Evolutionary conservation across 2,888 invertebrate species (phyloP).

Genomic region (Tinea trinotella): DNA sequence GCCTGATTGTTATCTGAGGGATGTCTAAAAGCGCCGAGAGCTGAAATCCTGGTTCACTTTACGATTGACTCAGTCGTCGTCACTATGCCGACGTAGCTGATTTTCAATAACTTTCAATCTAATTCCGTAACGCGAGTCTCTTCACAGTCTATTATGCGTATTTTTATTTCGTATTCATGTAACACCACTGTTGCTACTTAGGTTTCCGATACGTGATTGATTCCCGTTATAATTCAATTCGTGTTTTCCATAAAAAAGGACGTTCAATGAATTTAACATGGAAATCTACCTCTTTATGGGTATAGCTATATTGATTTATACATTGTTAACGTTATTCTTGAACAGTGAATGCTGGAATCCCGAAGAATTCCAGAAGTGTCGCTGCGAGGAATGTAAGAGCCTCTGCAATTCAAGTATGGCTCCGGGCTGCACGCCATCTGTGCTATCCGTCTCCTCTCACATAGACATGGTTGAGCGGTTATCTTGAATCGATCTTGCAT

Average conservation of each 20-base stretch:
- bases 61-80: too few relatives aligned
- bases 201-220: constrained; percentile 2
- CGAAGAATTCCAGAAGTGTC: constrained; percentile 41
- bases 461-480: constrained; percentile 31
- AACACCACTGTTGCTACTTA: constrained; percentile 3
- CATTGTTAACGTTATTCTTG: constrained; percentile 39
- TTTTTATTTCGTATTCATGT: not conserved
- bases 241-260: not conserved
- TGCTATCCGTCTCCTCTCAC: constrained; percentile 36
- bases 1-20: too few relatives aligned
- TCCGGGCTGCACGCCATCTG: constrained; percentile 31
- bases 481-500: constrained; percentile 10
- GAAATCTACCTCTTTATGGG: constrained; percentile 58
- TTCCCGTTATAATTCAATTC: constrained; percentile 1
- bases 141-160: too few relatives aligned
- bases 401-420: constrained; percentile 31
- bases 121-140: too few relatives aligned
- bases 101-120: too few relatives aligned
- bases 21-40: too few relatives aligned
- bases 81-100: too few relatives aligned
- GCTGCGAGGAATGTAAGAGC: constrained; percentile 54
- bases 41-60: too few relatives aligned
- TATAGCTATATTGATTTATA: constrained; percentile 54
- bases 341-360: constrained; percentile 49
- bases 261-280: constrained; percentile 32